phyloP scores from a whole-genome alignment of 2,797 vertebrate genomes.

The Lates japonicus region DNA sequence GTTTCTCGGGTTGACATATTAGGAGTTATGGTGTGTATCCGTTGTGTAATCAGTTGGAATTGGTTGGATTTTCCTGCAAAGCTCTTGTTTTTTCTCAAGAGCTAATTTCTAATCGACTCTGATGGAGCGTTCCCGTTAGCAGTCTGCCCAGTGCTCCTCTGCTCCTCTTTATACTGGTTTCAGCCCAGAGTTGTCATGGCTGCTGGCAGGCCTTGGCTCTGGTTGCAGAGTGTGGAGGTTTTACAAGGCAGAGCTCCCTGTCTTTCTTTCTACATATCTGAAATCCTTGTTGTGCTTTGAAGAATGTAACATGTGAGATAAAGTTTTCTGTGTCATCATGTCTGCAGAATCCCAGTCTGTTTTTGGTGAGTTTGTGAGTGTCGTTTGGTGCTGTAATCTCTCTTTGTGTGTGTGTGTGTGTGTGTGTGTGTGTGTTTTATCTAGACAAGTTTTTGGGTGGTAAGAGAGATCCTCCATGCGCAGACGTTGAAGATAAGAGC shows the following conservation, averaged over 20 bases:
- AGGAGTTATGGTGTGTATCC: slow-evolving; percentile 42
- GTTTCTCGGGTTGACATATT: slow-evolving; percentile 35
- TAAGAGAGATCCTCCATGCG: slow-evolving; percentile 98
- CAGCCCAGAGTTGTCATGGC: slow-evolving; percentile 29
- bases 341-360: background rate
- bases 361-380: slow-evolving; percentile 4
- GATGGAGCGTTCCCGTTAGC: slow-evolving; percentile 33
- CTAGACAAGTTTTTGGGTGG: slow-evolving; percentile 99
- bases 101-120: slow-evolving; percentile 36
- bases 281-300: slow-evolving; percentile 36
- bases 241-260: slow-evolving; percentile 33
- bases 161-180: slow-evolving; percentile 12
- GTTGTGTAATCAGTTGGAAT: slow-evolving; percentile 59
- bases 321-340: slow-evolving; percentile 13
- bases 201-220: slow-evolving; percentile 45
- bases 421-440: slow-evolving; percentile 36
- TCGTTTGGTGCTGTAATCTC: slow-evolving; percentile 44
- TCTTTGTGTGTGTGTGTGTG: slow-evolving; percentile 39
- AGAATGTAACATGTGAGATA: slow-evolving; percentile 10
- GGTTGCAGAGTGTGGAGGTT: slow-evolving; percentile 29
- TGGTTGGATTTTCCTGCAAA: slow-evolving; percentile 38
- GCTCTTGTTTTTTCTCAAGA: slow-evolving; percentile 37
- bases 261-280: slow-evolving; percentile 27
- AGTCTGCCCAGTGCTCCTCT: slow-evolving; percentile 12
- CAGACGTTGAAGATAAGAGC: slow-evolving; percentile 99